These are phyloP conservation scores for Sylvilagus bachmani DNA, from an alignment of 2,113 vertebrate species.

Conservation along the genomic window DNA sequence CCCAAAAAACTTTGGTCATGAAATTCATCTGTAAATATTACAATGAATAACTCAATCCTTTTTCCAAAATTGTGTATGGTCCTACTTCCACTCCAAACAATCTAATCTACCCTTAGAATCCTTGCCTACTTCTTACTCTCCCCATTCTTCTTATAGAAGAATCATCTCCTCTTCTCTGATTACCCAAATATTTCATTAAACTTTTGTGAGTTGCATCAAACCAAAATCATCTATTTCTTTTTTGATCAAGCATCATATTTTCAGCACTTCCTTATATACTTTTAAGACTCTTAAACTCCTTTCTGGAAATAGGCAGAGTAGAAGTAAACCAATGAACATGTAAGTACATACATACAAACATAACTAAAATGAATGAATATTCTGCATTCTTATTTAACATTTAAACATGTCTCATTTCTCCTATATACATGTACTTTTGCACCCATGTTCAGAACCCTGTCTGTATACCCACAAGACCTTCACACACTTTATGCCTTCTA, in stretches of 20 bases:
- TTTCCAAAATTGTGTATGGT: background rate
- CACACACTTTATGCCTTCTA: slow-evolving; percentile 10
- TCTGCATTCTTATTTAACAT: background rate
- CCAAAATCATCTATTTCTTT: slow-evolving; percentile 16
- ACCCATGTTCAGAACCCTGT: background rate
- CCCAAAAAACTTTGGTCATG: slow-evolving; percentile 3
- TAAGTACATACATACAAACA: background rate
- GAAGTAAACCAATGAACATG: background rate
- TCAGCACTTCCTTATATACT: slow-evolving; percentile 11
- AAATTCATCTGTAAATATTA: slow-evolving; percentile 11
- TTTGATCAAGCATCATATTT: slow-evolving; percentile 13
- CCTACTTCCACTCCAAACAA: background rate
- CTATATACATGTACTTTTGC: background rate
- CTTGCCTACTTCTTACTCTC: background rate
- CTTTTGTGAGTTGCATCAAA: slow-evolving; percentile 4
- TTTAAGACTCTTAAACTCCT: slow-evolving; percentile 18
- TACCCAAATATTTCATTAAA: slow-evolving; percentile 38
- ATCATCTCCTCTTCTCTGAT: background rate
- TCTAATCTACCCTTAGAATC: background rate
- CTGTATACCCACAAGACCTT: background rate
- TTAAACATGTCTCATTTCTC: background rate
- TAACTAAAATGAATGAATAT: slow-evolving; percentile 10
- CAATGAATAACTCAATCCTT: background rate
- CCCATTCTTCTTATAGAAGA: background rate
- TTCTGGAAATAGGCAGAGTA: slow-evolving; percentile 33